phyloP scores from a whole-genome alignment of 2,888 invertebrate species.

The Bombyx huttoni region DNA sequence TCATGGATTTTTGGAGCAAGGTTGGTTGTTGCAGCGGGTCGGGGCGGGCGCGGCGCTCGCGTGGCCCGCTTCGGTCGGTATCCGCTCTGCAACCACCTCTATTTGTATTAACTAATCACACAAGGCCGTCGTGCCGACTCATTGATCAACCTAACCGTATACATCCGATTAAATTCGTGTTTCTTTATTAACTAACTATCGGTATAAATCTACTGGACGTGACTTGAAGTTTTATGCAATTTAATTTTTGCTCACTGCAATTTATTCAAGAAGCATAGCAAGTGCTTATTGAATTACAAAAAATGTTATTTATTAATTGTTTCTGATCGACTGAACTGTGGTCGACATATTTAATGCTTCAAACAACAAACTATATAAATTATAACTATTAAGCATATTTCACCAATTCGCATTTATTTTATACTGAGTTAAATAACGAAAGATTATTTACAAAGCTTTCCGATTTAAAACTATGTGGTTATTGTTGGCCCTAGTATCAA shows the following conservation, averaged over 20 bases:
- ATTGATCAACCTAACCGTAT: slow-evolving; percentile 45
- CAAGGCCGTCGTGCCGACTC: slow-evolving; percentile 57
- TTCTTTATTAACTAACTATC: slow-evolving; percentile 18
- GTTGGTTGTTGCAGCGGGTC: slow-evolving; percentile 43
- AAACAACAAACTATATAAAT: too few species aligned
- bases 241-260: background rate
- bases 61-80: slow-evolving; percentile 45
- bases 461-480: background rate
- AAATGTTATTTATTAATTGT: too few species aligned
- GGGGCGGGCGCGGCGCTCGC: slow-evolving; percentile 23
- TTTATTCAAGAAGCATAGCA: background rate
- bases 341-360: too few species aligned
- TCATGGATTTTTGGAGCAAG: slow-evolving; percentile 67
- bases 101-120: slow-evolving; percentile 50
- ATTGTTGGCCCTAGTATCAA: slow-evolving; percentile 7
- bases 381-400: too few species aligned
- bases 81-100: slow-evolving; percentile 52
- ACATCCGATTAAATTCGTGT: slow-evolving; percentile 44
- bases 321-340: too few species aligned
- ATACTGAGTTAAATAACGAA: background rate
- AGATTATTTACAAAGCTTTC: background rate
- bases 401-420: too few species aligned
- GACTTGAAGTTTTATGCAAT: slow-evolving; percentile 7
- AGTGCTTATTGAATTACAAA: background rate
- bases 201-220: slow-evolving; percentile 18